Conservation (phyloP, 2,888 invertebrate species). For the Drosophila mayaguana region DNA sequence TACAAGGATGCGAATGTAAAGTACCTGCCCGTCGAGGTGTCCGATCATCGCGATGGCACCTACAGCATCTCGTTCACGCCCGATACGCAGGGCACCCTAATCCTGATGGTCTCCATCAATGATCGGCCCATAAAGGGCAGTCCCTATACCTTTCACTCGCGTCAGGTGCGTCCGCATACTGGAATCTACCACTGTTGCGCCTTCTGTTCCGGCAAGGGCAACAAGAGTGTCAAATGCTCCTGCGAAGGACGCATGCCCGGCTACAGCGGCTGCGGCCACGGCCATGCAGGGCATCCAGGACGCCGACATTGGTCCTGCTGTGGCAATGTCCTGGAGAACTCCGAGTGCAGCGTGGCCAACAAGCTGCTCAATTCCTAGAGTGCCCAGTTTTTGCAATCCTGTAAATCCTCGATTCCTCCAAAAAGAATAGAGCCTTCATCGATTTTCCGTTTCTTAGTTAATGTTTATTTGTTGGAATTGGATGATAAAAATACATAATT, state of each 20-base stretch:
- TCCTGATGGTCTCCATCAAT: constrained; percentile 88
- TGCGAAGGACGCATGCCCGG: constrained; percentile 92
- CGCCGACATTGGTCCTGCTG: constrained; percentile 94
- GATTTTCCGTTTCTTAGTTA: constrained; percentile 1
- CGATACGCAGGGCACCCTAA: constrained; percentile 88
- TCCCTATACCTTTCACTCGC: constrained; percentile 88
- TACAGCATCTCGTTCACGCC: constrained; percentile 88
- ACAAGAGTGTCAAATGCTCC: constrained; percentile 89
- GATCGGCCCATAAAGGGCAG: constrained; percentile 90
- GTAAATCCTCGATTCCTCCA: not conserved
- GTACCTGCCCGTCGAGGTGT: constrained; percentile 86
- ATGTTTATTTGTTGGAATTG: constrained; percentile 26
- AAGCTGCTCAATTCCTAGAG: constrained; percentile 70
- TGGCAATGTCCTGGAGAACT: constrained; percentile 88
- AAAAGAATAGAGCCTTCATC: not conserved
- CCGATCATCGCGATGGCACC: constrained; percentile 88
- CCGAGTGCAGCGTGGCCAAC: constrained; percentile 87
- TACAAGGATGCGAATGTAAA: constrained; percentile 86
- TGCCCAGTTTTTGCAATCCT: not conserved
- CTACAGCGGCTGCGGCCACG: constrained; percentile 92
- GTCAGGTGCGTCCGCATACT: constrained; percentile 88
- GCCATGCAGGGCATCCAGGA: constrained; percentile 92
- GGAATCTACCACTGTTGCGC: constrained; percentile 93
- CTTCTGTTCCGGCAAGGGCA: constrained; percentile 92
- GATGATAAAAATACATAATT: constrained; percentile 22